Evolutionary conservation across 1,140 invertebrate genomes (phyloP).

Genomic region (Drosophila ogumai): DNA sequence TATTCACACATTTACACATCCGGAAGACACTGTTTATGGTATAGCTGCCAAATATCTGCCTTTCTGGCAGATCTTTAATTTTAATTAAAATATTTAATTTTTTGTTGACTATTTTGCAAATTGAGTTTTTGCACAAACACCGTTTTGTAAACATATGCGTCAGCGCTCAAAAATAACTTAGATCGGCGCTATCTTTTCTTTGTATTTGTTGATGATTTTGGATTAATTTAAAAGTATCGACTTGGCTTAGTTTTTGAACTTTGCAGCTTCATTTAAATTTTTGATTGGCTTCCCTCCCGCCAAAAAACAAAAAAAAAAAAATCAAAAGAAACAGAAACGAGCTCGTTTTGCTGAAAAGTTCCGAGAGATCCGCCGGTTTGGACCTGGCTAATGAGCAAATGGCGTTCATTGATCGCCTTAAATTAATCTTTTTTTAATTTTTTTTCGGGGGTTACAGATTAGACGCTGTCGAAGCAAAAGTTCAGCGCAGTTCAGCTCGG

Average conservation of each 20-base stretch:
- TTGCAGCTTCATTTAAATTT: slow-evolving; percentile 82
- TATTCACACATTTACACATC: neutral
- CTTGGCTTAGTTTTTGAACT: slow-evolving; percentile 77
- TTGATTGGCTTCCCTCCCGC: slow-evolving; percentile 75
- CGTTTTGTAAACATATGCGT: slow-evolving; percentile 37
- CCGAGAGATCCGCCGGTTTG: slow-evolving; percentile 63
- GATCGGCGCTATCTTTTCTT: slow-evolving; percentile 41
- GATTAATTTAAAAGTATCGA: slow-evolving; percentile 71
- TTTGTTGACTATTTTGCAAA: slow-evolving; percentile 33
- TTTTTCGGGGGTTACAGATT: slow-evolving; percentile 78
- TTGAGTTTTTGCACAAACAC: slow-evolving; percentile 29
- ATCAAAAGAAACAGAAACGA: slow-evolving; percentile 35
- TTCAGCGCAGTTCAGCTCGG: slow-evolving; percentile 74
- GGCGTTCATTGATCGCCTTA: slow-evolving; percentile 83
- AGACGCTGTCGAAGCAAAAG: slow-evolving; percentile 79
- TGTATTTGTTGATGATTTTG: slow-evolving; percentile 29
- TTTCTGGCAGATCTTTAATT: slow-evolving; percentile 16
- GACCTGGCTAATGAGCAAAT: slow-evolving; percentile 77
- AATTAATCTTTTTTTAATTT: slow-evolving; percentile 84
- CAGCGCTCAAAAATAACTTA: slow-evolving; percentile 61
- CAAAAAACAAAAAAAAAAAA: slow-evolving; percentile 25
- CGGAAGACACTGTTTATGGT: neutral
- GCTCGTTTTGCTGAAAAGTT: slow-evolving; percentile 63
- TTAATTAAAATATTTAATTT: slow-evolving; percentile 61
- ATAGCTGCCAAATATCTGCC: neutral